Percentiles rank a stretch among this genome's conserved stretches.
These are phyloP conservation scores for Ataeniobius toweri DNA, from an alignment of 2,797 vertebrate species.

Conservation along the genomic window DNA sequence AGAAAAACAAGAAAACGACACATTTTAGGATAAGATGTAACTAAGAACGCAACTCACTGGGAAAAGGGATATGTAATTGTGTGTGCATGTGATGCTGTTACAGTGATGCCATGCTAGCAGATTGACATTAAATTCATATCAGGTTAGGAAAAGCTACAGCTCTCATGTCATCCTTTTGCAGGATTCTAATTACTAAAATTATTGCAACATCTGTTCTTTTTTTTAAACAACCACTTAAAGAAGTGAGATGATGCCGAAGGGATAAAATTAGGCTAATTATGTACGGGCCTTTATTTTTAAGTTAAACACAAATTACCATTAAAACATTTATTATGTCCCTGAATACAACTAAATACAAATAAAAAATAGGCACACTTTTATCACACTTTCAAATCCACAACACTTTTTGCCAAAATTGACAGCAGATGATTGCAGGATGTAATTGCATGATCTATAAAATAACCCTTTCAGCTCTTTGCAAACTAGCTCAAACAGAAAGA, in stretches of 20 bases:
- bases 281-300: too few relatives aligned
- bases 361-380: background rate
- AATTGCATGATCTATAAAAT: background rate
- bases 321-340: background rate
- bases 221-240: background rate
- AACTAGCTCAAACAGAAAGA: background rate
- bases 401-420: background rate
- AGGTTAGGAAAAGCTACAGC: conserved; percentile 31
- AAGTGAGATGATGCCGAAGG: background rate
- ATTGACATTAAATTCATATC: conserved; percentile 24
- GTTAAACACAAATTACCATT: too few relatives aligned
- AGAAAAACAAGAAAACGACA: conserved; percentile 20
- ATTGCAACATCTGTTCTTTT: conserved; percentile 19
- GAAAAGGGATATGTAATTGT: conserved; percentile 9
- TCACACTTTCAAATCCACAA: background rate
- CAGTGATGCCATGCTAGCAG: conserved; percentile 32
- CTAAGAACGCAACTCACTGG: conserved; percentile 6
- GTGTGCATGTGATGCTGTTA: conserved; percentile 6
- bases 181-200: conserved; percentile 21
- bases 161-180: conserved; percentile 34
- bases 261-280: too few relatives aligned
- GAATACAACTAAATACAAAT: background rate
- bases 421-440: background rate
- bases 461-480: background rate
- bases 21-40: conserved; percentile 11